Evolutionary conservation across 2,888 invertebrate species (phyloP).

Genomic region (Hedychridium roseum): DNA sequence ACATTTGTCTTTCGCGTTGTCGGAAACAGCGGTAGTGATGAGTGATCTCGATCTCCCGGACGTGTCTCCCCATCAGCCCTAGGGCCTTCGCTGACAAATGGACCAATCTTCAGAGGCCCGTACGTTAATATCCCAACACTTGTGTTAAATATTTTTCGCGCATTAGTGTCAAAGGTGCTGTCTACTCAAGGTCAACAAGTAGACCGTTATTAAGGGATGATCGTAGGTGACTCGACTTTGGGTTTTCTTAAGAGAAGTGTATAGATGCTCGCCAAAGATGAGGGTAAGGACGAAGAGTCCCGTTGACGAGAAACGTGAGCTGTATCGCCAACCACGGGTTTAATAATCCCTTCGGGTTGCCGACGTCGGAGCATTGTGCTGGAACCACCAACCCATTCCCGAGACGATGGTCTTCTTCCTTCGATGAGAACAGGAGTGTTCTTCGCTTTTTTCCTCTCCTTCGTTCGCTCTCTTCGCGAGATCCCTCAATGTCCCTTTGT

Average conservation of each 20-base stretch:
- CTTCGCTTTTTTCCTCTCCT: conserved; percentile 28
- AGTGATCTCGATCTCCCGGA: no score
- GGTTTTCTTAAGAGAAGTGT: conserved; percentile 27
- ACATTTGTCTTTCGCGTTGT: conserved; percentile 3
- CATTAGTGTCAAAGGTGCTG: no score
- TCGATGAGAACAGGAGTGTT: no score
- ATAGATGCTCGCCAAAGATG: conserved; percentile 20
- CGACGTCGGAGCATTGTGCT: conserved; percentile 58
- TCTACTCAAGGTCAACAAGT: no score
- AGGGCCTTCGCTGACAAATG: no score
- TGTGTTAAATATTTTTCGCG: no score
- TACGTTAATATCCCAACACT: no score
- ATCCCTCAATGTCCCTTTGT: conserved; percentile 61
- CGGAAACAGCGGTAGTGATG: no score
- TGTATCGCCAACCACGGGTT: conserved; percentile 61
- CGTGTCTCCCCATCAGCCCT: no score
- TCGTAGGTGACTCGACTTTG: conserved; percentile 33
- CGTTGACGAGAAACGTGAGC: conserved; percentile 59
- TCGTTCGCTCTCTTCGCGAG: conserved; percentile 19
- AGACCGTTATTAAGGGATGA: no score
- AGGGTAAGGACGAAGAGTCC: conserved; percentile 34
- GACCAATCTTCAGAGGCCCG: no score
- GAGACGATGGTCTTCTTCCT: conserved; percentile 41
- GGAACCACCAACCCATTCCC: conserved; percentile 46
- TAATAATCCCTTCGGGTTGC: conserved; percentile 61